Conservation (phyloP, 2,113 vertebrate species). For the Herpetotheres cachinnans region DNA sequence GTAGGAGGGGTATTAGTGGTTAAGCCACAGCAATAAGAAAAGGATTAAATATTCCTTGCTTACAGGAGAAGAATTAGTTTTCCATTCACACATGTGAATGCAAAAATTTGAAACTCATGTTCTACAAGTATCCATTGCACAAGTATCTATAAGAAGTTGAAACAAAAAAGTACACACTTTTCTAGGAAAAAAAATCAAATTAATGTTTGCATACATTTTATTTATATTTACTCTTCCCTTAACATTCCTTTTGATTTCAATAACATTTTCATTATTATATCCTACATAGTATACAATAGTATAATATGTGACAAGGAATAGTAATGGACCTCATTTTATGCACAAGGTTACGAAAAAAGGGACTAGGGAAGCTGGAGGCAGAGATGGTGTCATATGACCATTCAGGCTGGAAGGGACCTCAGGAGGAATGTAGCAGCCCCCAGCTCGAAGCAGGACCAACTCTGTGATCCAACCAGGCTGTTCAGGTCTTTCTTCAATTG, state of each 20-base stretch:
- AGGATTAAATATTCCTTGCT: not conserved
- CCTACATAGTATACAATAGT: too few species aligned
- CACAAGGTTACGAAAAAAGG: not conserved
- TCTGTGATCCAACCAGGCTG: not conserved
- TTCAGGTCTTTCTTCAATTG: not conserved
- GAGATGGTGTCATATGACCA: not conserved
- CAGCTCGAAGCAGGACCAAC: not conserved
- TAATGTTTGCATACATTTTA: not conserved
- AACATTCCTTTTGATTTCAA: not conserved
- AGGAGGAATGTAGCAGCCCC: not conserved
- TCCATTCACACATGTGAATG: not conserved
- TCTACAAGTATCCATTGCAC: not conserved
- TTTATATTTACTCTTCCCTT: not conserved
- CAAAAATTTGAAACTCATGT: not conserved
- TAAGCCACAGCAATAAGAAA: not conserved
- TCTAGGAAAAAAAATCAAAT: not conserved
- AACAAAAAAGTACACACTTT: not conserved
- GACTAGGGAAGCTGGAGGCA: not conserved
- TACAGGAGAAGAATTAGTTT: not conserved
- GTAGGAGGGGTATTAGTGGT: not conserved
- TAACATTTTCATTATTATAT: not conserved
- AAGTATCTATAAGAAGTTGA: not conserved
- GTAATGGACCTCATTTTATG: not conserved
- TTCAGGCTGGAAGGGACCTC: not conserved
- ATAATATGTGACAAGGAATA: not conserved